A percentile compares a stretch with the other conserved stretches of the same genome.
These are phyloP conservation scores for Antedon mediterranea DNA, from an alignment of 53 echinoderm and acorn worm species.

Conservation along the genomic window DNA sequence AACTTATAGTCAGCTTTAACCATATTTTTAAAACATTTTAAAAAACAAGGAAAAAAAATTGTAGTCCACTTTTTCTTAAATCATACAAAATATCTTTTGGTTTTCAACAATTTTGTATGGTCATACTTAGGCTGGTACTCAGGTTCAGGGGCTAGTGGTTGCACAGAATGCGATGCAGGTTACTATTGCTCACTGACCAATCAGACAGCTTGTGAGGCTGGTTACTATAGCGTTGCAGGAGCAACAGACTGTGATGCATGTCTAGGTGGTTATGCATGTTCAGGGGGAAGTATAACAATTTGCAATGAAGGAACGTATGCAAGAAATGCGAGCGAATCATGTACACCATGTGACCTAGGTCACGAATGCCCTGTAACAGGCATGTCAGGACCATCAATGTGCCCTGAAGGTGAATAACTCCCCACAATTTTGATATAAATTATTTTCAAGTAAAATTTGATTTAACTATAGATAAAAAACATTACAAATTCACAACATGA, in stretches of 20 bases:
- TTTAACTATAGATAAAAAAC: no score
- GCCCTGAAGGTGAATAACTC: conserved; percentile 20
- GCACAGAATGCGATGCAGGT: conserved; percentile 48
- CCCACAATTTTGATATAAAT: neutral
- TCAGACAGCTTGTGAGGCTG: conserved; percentile 38
- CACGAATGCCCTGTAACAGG: conserved; percentile 51
- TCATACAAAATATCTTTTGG: neutral
- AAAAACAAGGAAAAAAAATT: neutral
- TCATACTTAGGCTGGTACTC: conserved; percentile 3
- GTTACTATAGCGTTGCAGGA: conserved; percentile 55
- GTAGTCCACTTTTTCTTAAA: no score
- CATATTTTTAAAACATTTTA: neutral
- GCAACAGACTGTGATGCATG: conserved; percentile 54
- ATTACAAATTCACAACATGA: neutral
- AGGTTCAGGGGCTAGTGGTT: conserved; percentile 37
- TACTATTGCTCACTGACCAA: conserved; percentile 49
- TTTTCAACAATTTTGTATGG: neutral
- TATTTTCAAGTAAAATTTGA: neutral
- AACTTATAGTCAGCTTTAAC: no score
- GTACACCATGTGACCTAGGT: conserved; percentile 46
- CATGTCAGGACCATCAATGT: conserved; percentile 48
- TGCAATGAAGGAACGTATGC: conserved; percentile 57
- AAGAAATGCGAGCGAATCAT: conserved; percentile 49
- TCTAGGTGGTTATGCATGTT: conserved; percentile 58
- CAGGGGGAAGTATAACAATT: conserved; percentile 2